These are phyloP conservation scores for Parotocinclus haroldoi DNA, from an alignment of 2,797 vertebrate genomes.

Conservation along the genomic window DNA sequence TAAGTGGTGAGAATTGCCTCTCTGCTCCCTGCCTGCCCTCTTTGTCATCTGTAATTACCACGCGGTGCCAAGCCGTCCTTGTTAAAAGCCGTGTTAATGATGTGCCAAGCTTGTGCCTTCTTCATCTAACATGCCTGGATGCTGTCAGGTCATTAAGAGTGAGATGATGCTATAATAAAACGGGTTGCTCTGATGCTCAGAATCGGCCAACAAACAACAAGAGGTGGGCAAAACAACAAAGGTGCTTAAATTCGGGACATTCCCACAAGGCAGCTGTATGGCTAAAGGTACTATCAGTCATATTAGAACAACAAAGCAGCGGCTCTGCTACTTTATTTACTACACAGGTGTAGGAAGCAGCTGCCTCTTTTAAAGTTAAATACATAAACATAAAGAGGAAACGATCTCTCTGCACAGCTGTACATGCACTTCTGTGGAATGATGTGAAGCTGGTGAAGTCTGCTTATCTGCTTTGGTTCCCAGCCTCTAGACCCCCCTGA, in stretches of 20 bases:
- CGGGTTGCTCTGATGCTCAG: not conserved
- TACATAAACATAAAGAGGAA: too few relatives aligned
- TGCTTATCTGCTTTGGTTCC: too few relatives aligned
- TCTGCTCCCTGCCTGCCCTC: not conserved
- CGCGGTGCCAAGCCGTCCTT: slow-evolving; percentile 22
- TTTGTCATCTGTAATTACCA: slow-evolving; percentile 37
- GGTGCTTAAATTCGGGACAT: not conserved
- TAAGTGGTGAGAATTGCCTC: slow-evolving; percentile 35
- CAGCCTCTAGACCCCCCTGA: too few relatives aligned
- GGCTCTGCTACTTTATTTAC: not conserved
- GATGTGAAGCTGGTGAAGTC: too few relatives aligned
- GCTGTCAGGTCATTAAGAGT: slow-evolving; percentile 24
- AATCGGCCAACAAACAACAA: slow-evolving; percentile 6
- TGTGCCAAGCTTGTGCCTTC: not conserved
- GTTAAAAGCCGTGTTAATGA: slow-evolving; percentile 39
- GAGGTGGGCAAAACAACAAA: not conserved
- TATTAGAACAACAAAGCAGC: not conserved
- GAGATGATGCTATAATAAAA: slow-evolving; percentile 19
- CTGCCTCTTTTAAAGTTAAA: too few relatives aligned
- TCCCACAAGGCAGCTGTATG: not conserved
- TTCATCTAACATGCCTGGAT: slow-evolving; percentile 9
- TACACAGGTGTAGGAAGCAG: not conserved
- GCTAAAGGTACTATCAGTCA: not conserved
- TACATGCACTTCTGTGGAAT: too few relatives aligned
- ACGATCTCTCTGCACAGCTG: too few relatives aligned